phyloP scores from a whole-genome alignment of 2,888 invertebrate species.

The Tribolium freemani region DNA sequence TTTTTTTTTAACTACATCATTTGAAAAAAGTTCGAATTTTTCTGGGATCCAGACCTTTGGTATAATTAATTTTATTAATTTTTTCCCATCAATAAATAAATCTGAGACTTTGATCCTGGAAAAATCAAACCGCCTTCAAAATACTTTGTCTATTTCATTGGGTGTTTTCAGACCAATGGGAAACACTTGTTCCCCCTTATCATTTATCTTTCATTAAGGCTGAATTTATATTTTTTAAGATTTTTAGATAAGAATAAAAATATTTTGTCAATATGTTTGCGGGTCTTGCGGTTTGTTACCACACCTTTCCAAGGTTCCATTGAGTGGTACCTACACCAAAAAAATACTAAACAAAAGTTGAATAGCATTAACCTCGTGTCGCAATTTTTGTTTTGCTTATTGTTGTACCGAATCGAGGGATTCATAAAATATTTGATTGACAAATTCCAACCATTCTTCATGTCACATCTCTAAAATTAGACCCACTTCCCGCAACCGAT shows the following conservation, averaged over 20 bases:
- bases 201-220: too few species aligned
- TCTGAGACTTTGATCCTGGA: too few species aligned
- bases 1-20: too few species aligned
- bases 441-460: background rate
- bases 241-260: background rate
- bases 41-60: too few species aligned
- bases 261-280: background rate
- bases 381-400: background rate
- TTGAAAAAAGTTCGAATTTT: too few species aligned
- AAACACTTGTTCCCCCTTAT: too few species aligned
- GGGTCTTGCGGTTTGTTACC: background rate
- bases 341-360: background rate
- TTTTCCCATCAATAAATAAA: too few species aligned
- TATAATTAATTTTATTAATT: too few species aligned
- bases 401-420: background rate
- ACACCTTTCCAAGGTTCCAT: background rate
- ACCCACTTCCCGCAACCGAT: background rate
- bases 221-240: background rate
- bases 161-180: too few species aligned
- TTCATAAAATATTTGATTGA: too few species aligned
- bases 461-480: background rate
- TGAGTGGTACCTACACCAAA: background rate
- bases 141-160: too few species aligned
- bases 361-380: background rate
- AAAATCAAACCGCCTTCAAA: too few species aligned